Percentiles rank a stretch among this genome's conserved stretches.
These are phyloP conservation scores for Macropus fuliginosus DNA, from an alignment of 2,797 vertebrate species.

Conservation along the genomic window DNA sequence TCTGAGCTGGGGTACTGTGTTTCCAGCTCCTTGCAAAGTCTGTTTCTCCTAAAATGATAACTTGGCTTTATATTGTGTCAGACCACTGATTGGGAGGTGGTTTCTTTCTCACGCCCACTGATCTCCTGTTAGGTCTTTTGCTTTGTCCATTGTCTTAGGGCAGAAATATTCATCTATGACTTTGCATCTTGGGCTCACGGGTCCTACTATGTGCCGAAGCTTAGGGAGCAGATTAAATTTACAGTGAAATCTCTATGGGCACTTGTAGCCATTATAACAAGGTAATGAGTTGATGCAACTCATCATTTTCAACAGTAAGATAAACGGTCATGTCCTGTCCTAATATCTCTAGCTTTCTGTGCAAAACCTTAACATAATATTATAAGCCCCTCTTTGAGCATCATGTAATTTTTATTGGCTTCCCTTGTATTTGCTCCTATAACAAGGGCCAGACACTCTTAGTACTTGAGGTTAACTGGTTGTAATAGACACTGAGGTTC, in stretches of 20 bases:
- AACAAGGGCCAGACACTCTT: background rate
- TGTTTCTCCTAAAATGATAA: background rate
- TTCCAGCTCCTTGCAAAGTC: background rate
- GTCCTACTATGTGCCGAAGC: background rate
- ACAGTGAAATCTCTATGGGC: constrained; percentile 21
- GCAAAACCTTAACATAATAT: constrained; percentile 45
- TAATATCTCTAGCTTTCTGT: constrained; percentile 38
- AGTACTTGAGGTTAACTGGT: constrained; percentile 45
- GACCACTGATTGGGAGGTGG: background rate
- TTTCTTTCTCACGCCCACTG: background rate
- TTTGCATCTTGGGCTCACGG: background rate
- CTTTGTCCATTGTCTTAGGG: background rate
- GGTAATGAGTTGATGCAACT: constrained; percentile 30
- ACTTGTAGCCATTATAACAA: background rate
- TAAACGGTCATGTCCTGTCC: background rate
- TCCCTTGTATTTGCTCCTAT: background rate
- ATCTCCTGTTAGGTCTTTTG: background rate
- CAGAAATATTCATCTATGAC: background rate
- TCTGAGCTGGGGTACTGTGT: background rate
- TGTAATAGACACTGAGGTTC: constrained; percentile 50
- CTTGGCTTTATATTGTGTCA: background rate
- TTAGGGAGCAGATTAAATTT: constrained; percentile 22
- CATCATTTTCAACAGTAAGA: constrained; percentile 58
- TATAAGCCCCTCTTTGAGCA: constrained; percentile 40
- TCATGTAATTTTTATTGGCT: background rate